Evolutionary conservation across 2,113 vertebrate genomes (phyloP).

Genomic region (Calidris pugnax): DNA sequence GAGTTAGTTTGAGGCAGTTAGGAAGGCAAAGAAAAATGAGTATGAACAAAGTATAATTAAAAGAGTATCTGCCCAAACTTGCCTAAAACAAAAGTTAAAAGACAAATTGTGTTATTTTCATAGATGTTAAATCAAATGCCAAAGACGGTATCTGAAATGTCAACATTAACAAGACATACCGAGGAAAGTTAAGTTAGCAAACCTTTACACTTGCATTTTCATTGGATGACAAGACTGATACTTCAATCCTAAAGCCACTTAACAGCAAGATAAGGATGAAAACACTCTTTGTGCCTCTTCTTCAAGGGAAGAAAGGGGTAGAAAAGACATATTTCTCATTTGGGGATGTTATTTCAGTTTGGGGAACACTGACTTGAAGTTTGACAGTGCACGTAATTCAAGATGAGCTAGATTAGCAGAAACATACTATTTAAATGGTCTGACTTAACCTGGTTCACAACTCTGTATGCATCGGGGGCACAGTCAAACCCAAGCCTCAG

Average conservation of each 20-base stretch:
- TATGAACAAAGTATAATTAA: constrained; percentile 2
- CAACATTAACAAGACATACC: background rate
- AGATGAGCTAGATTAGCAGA: background rate
- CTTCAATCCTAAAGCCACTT: background rate
- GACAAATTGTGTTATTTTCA: background rate
- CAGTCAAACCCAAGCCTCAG: background rate
- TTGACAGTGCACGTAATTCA: background rate
- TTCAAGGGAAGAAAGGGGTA: background rate
- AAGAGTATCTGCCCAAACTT: background rate
- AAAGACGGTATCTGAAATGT: background rate
- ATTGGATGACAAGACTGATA: background rate
- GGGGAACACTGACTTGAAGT: background rate
- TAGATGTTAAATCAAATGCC: background rate
- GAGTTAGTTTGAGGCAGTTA: background rate
- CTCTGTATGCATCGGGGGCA: background rate
- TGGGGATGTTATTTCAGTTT: background rate
- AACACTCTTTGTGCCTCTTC: background rate
- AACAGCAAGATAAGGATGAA: background rate
- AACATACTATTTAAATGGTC: background rate
- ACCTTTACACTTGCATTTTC: background rate
- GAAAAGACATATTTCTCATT: background rate
- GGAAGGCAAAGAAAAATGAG: constrained; percentile 1
- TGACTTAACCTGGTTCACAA: background rate
- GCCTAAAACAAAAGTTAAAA: constrained; percentile 5
- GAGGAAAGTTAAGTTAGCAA: background rate